Percentiles rank a stretch among this genome's conserved stretches.
Conservation (phyloP, 2,113 vertebrate species). For the Syngnathus floridae region DNA sequence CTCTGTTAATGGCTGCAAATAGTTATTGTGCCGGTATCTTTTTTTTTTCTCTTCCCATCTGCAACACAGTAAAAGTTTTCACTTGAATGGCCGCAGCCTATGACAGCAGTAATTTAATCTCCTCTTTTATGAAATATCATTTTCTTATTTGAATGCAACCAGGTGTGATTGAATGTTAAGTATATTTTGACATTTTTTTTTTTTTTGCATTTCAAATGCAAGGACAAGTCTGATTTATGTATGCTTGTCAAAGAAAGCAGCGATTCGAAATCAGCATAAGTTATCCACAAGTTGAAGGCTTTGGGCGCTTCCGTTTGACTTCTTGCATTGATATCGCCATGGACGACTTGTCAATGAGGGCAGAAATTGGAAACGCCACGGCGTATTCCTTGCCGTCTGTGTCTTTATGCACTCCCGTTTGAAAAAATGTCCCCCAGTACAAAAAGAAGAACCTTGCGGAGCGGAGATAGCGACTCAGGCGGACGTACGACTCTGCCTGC, state of each 20-base stretch:
- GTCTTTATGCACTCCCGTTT: constrained; percentile 21
- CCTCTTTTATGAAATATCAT: constrained; percentile 20
- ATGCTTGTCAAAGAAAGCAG: constrained; percentile 5
- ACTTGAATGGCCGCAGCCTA: background rate
- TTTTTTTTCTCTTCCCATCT: background rate
- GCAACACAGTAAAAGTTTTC: background rate
- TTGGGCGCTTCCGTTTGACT: constrained; percentile 5
- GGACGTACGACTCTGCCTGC: constrained; percentile 36
- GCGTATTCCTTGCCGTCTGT: constrained; percentile 13
- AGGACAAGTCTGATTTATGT: constrained; percentile 12
- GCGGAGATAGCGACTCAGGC: constrained; percentile 51
- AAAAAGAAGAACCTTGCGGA: constrained; percentile 48
- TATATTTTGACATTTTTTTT: background rate
- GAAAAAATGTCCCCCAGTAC: constrained; percentile 29
- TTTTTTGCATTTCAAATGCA: background rate
- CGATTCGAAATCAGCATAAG: constrained; percentile 17
- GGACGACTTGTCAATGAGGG: constrained; percentile 24
- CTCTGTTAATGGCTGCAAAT: too few species aligned
- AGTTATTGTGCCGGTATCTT: too few species aligned
- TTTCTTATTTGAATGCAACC: constrained; percentile 25
- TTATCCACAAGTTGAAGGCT: constrained; percentile 14
- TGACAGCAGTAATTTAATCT: constrained; percentile 7
- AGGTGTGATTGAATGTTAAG: constrained; percentile 10
- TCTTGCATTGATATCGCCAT: constrained; percentile 30
- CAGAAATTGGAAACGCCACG: constrained; percentile 18